These are phyloP conservation scores for Achatina immaculata DNA, from an alignment of 1,140 invertebrate species.

Conservation along the genomic window DNA sequence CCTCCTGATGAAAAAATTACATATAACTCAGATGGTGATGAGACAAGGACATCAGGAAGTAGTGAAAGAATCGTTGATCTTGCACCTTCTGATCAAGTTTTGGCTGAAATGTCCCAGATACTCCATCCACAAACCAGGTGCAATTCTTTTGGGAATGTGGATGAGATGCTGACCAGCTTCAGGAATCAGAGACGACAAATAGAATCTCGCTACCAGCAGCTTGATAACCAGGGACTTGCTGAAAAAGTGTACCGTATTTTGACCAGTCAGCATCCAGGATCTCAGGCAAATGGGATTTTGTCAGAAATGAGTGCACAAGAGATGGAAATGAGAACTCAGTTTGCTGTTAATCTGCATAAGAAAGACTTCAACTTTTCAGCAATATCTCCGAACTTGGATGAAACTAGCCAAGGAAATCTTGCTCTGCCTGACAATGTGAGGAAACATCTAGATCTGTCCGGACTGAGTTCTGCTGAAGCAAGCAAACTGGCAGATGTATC, in stretches of 20 bases:
- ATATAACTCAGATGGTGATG: slow-evolving; percentile 47
- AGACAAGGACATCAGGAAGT: slow-evolving; percentile 42
- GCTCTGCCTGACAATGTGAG: slow-evolving; percentile 47
- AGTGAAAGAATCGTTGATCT: slow-evolving; percentile 38
- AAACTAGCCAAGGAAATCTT: slow-evolving; percentile 31
- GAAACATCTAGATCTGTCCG: slow-evolving; percentile 59
- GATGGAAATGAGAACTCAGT: slow-evolving; percentile 45
- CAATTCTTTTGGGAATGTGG: background rate
- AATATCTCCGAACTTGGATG: slow-evolving; percentile 27
- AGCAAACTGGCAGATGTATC: slow-evolving; percentile 20
- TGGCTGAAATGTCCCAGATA: background rate
- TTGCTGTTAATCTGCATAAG: slow-evolving; percentile 41
- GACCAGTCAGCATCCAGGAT: slow-evolving; percentile 49
- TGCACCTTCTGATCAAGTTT: slow-evolving; percentile 29
- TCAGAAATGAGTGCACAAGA: slow-evolving; percentile 55
- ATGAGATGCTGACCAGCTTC: slow-evolving; percentile 33
- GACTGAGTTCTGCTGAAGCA: slow-evolving; percentile 50
- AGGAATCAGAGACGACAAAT: slow-evolving; percentile 27
- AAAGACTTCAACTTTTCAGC: slow-evolving; percentile 52
- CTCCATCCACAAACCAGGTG: background rate
- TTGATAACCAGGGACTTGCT: slow-evolving; percentile 45
- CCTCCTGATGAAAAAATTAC: slow-evolving; percentile 5
- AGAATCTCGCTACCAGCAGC: slow-evolving; percentile 37
- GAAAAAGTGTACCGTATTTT: slow-evolving; percentile 58
- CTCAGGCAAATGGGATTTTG: slow-evolving; percentile 59